Conservation (phyloP, 2,888 invertebrate species). For the Spisula subtruncata region DNA sequence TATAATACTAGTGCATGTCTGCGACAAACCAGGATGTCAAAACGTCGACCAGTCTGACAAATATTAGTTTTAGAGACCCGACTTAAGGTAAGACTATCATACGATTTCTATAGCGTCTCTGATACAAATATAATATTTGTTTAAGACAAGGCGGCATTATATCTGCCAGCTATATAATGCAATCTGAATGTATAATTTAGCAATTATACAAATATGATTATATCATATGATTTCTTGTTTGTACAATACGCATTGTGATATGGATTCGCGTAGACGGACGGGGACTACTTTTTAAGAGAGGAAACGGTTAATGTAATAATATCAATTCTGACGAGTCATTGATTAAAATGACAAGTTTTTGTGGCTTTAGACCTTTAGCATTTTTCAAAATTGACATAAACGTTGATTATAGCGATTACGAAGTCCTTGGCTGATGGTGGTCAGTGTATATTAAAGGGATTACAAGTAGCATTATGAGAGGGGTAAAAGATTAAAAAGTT, state of each 20-base stretch:
- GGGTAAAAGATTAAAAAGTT: slow-evolving; percentile 47
- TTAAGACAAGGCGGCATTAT: not conserved
- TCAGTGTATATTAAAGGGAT: slow-evolving; percentile 49
- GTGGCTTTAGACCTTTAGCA: not conserved
- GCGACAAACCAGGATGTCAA: not conserved
- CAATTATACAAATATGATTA: slow-evolving; percentile 11
- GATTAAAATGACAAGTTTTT: not conserved
- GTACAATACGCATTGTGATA: not conserved
- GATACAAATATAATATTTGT: not conserved
- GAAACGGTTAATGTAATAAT: not conserved
- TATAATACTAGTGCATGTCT: too few relatives aligned
- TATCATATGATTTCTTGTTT: not conserved
- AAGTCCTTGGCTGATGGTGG: slow-evolving; percentile 10
- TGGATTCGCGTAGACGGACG: not conserved
- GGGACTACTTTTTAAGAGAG: not conserved
- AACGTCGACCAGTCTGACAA: not conserved
- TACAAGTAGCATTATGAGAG: slow-evolving; percentile 39
- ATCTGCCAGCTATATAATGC: not conserved
- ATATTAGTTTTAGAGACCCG: not conserved
- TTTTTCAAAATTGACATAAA: not conserved
- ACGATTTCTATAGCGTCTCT: not conserved
- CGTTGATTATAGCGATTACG: not conserved
- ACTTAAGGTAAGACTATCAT: not conserved
- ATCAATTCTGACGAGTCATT: not conserved
- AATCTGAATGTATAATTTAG: not conserved